Conservation (phyloP, 2,888 invertebrate genomes). For the Galerucella calmariensis region DNA sequence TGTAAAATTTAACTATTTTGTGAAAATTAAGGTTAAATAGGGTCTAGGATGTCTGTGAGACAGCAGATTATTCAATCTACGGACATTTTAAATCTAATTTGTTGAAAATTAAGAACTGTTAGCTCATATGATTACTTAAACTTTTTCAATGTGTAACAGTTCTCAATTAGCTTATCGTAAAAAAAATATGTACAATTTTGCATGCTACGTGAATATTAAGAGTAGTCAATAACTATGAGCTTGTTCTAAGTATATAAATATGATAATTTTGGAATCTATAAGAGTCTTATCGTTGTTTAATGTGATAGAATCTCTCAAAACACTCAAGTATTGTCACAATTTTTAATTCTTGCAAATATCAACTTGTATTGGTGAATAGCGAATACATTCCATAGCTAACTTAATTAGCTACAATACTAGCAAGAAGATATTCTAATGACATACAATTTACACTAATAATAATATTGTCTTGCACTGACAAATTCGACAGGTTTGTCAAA, state of each 20-base stretch:
- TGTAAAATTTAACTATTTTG: conserved; percentile 43
- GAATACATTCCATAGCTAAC: background rate
- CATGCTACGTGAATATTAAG: conserved; percentile 26
- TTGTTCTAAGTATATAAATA: conserved; percentile 58
- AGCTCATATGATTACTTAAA: background rate
- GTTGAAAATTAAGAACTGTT: background rate
- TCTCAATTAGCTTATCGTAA: conserved; percentile 11
- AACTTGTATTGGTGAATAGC: background rate
- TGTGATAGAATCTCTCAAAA: conserved; percentile 55
- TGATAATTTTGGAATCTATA: conserved; percentile 37
- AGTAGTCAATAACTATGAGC: conserved; percentile 53
- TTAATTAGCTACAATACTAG: conserved; percentile 24
- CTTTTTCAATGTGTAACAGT: background rate
- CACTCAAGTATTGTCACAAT: conserved; percentile 50
- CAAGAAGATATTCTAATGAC: conserved; percentile 36
- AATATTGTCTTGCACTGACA: background rate
- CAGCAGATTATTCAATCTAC: conserved; percentile 47
- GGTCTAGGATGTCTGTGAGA: conserved; percentile 51
- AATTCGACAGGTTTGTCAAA: too few species aligned
- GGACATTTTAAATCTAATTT: conserved; percentile 2
- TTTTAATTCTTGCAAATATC: conserved; percentile 52
- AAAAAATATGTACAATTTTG: conserved; percentile 25
- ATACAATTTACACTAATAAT: background rate
- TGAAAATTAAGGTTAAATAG: conserved; percentile 31
- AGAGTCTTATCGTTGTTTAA: conserved; percentile 4